These are phyloP conservation scores for Chydorus sphaericus DNA, from an alignment of 2,888 invertebrate species.

Conservation along the genomic window DNA sequence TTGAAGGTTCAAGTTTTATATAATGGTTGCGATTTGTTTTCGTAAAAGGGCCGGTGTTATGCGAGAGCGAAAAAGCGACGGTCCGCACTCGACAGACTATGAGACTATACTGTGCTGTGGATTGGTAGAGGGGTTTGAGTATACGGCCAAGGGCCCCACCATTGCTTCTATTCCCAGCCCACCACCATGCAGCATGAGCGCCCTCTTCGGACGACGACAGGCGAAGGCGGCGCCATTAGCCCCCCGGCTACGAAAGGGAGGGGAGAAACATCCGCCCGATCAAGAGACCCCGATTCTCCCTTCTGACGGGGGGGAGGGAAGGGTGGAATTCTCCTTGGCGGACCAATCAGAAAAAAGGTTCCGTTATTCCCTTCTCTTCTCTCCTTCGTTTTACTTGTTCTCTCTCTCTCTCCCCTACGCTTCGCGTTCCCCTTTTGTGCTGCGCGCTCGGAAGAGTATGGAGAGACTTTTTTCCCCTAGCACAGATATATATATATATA, in stretches of 20 bases:
- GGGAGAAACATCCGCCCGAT: not conserved
- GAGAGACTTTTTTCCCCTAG: not conserved
- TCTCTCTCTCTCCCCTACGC: not conserved
- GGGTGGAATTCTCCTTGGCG: constrained; percentile 3
- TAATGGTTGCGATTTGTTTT: too few species aligned
- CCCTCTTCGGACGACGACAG: not conserved
- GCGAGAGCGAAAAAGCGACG: not conserved
- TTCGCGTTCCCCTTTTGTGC: constrained; percentile 3
- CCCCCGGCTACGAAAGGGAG: not conserved
- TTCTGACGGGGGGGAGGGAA: not conserved
- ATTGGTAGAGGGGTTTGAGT: not conserved
- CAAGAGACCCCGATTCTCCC: not conserved
- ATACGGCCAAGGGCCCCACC: not conserved
- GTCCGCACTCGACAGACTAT: constrained; percentile 1
- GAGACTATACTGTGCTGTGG: constrained; percentile 3
- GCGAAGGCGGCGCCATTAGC: not conserved
- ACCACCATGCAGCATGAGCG: too few species aligned
- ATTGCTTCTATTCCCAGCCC: not conserved
- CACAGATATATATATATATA: not conserved
- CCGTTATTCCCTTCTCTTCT: not conserved
- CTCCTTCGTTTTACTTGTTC: not conserved
- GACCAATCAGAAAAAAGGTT: constrained; percentile 2
- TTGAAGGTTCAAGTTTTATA: too few species aligned
- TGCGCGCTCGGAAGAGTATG: not conserved
- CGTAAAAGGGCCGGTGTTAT: not conserved